Evolutionary conservation across 2,797 vertebrate genomes (phyloP).

Genomic region (Liasis olivaceus): DNA sequence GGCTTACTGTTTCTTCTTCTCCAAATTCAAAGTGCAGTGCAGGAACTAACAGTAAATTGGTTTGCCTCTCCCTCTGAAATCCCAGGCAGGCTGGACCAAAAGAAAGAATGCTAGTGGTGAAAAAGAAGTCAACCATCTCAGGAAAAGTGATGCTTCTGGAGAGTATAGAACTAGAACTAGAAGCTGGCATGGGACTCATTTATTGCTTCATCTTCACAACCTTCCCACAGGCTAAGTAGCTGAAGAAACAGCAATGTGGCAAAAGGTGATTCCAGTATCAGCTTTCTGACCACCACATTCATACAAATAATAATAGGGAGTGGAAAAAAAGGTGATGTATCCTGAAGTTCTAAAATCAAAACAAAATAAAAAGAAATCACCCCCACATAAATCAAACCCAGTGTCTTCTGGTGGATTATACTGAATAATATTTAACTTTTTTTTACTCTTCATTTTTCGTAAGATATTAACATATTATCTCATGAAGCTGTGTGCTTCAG

Average conservation of each 20-base stretch:
- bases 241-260: neutral
- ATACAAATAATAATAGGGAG: neutral
- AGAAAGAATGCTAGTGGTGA: neutral
- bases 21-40: neutral
- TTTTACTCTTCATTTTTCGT: neutral
- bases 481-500: slow-evolving; percentile 44
- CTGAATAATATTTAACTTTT: neutral
- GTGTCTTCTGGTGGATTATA: neutral
- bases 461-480: neutral
- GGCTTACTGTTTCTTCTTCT: neutral
- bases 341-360: neutral
- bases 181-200: neutral
- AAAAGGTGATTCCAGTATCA: neutral
- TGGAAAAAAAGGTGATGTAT: neutral
- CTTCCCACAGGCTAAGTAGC: neutral
- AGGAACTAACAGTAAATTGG: neutral
- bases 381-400: neutral
- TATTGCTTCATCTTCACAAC: neutral
- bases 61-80: neutral
- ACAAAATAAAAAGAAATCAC: neutral
- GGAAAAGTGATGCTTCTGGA: neutral
- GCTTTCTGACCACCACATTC: neutral
- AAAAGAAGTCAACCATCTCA: neutral
- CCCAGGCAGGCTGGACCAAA: neutral
- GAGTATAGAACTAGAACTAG: neutral